Evolutionary conservation across 1,140 invertebrate species (phyloP).

Genomic region (Zeugodacus cucurbitae): DNA sequence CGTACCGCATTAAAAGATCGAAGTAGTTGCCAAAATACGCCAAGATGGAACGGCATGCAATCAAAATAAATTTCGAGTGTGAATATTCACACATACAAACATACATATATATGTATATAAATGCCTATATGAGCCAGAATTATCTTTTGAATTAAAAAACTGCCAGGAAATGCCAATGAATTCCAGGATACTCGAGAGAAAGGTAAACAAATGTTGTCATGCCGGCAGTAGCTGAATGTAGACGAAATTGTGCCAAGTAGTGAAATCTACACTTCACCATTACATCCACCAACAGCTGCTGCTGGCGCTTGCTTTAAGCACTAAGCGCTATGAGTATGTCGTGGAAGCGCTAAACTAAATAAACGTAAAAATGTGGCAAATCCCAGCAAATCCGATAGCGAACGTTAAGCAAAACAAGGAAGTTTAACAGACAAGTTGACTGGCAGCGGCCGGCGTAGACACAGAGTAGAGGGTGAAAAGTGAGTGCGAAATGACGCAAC

Average conservation of each 20-base stretch:
- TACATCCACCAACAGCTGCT: not conserved
- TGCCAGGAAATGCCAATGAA: not conserved
- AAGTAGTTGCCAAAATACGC: not conserved
- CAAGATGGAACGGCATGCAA: not conserved
- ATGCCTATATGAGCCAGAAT: not conserved
- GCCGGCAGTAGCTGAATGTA: not conserved
- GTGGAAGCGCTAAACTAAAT: slow-evolving; percentile 5
- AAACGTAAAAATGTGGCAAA: slow-evolving; percentile 21
- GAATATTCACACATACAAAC: not conserved
- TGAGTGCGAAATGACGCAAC: not conserved
- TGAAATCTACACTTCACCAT: not conserved
- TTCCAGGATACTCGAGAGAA: not conserved
- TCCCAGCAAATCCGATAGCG: slow-evolving; percentile 25
- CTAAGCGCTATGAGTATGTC: not conserved
- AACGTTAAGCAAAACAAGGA: slow-evolving; percentile 22
- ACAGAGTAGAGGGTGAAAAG: not conserved
- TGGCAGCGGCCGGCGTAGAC: not conserved
- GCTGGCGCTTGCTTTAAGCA: not conserved
- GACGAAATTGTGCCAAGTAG: not conserved
- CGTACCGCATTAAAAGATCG: not conserved
- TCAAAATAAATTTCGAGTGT: not conserved
- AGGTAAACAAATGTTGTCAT: not conserved
- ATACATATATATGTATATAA: too few relatives aligned
- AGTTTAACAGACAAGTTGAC: not conserved
- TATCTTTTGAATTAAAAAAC: not conserved